Evolutionary conservation across 1,140 invertebrate genomes (phyloP), one percentile per base, ranked within the genome.

Genomic region (Pectinophora gossypiella): DNA sequence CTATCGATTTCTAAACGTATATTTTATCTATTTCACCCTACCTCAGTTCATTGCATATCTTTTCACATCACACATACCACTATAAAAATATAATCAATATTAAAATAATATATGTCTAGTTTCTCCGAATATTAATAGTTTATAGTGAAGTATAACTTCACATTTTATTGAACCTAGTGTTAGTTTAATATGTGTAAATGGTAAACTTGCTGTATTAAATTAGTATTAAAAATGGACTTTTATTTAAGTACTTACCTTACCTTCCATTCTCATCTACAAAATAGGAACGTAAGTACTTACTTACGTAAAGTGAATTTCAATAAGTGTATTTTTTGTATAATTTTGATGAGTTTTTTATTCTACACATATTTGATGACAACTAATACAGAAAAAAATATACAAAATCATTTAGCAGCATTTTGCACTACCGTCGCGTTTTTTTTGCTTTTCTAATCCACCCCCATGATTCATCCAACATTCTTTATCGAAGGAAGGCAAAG

Each of bases 191-290:
- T 76, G 70, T 78, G 62, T 80, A 82, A 76, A 81, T 80, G 68
- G 61, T 75, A 76, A 77, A 70, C 56, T 75, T 75, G 72, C 57
- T 84, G 72, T 82, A 84, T 83, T 84, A 84, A 81, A 81, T 67
- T 84, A 85, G 78, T 75, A 73, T 72, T 75, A 81, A 67, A 19
- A 20, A 74, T 62, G 9, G 42, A 61, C 62, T 80, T 78, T 75
- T 48, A 66, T 47, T 40, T 40, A 16, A 16, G n/a, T n/a, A n/a
- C n/a, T n/a, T n/a, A n/a, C n/a, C n/a, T n/a, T n/a, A 27, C 23
- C 23, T 12, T 6, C 23, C 23, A 5, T 6, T 27, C 5, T 12
- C 23, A 5, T 27, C 23, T 12, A 27, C 5, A 27, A 27, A 27
- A 27, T 12, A 5, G 12, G 5, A 6, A 6, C 23, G 12, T 12